phyloP scores from a whole-genome alignment of 2,113 vertebrate species.

The Spilogale gracilis region DNA sequence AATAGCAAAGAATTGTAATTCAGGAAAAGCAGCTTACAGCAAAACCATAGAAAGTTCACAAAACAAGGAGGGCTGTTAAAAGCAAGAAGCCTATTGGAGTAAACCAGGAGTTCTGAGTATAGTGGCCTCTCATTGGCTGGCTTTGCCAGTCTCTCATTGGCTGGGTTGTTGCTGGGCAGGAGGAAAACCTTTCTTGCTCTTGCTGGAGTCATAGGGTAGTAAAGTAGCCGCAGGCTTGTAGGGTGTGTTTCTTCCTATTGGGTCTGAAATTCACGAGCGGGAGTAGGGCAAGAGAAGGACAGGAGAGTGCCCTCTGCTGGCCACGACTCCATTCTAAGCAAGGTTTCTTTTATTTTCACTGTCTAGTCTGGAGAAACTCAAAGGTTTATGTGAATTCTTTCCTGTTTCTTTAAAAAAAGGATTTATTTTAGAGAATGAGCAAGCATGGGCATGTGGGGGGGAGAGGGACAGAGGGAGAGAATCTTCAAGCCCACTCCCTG shows the following conservation, averaged over 20 bases:
- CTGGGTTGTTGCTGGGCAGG: not conserved
- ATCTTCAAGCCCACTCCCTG: too few species aligned
- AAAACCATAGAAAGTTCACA: not conserved
- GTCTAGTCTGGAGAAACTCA: not conserved
- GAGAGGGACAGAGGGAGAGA: too few species aligned
- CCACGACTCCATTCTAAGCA: not conserved
- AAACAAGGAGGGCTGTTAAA: not conserved
- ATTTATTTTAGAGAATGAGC: too few species aligned
- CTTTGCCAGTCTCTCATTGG: not conserved
- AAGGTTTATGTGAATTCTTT: not conserved
- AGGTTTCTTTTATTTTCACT: not conserved
- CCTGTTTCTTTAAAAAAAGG: too few species aligned
- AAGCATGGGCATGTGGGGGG: too few species aligned
- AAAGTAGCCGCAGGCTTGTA: not conserved
- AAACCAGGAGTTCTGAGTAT: not conserved
- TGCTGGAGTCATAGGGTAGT: not conserved
- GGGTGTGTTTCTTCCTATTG: not conserved
- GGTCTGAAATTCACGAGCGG: not conserved
- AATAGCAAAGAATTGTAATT: not conserved
- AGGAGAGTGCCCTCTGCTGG: not conserved
- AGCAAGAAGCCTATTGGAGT: not conserved
- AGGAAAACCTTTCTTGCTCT: not conserved
- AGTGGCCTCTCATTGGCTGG: not conserved
- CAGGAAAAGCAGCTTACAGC: not conserved
- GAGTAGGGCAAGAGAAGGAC: not conserved